Percentiles rank a stretch among this genome's conserved stretches.
Conservation (phyloP, 2,888 invertebrate genomes). For the Lasioglossum calceatum region DNA sequence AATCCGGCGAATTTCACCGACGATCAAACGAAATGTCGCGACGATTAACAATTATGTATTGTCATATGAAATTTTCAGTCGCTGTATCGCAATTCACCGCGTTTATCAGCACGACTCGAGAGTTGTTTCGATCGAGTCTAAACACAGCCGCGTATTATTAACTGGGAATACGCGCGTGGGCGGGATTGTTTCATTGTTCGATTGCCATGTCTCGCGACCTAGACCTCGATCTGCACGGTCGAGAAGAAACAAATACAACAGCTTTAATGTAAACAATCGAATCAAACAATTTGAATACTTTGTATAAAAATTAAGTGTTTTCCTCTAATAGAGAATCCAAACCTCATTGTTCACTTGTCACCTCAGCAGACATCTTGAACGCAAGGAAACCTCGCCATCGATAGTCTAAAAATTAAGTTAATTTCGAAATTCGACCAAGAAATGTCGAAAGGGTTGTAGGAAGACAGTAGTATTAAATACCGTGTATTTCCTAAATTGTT, state of each 20-base stretch:
- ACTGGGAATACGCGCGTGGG: slow-evolving; percentile 64
- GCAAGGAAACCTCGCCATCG: too few species aligned
- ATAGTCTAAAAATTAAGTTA: not conserved
- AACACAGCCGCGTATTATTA: slow-evolving; percentile 59
- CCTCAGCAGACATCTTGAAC: too few species aligned
- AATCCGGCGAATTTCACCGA: not conserved
- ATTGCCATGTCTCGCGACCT: slow-evolving; percentile 54
- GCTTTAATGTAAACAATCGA: too few species aligned
- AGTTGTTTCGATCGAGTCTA: slow-evolving; percentile 54
- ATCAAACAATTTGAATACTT: too few species aligned
- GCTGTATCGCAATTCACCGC: slow-evolving; percentile 24
- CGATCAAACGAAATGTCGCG: not conserved
- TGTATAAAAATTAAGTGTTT: too few species aligned
- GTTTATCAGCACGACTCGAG: slow-evolving; percentile 38
- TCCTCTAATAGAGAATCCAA: too few species aligned
- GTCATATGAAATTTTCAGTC: slow-evolving; percentile 23
- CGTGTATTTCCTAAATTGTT: not conserved
- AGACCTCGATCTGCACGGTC: slow-evolving; percentile 57
- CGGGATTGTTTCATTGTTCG: slow-evolving; percentile 41
- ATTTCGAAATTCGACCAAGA: not conserved
- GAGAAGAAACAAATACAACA: not conserved
- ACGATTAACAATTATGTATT: slow-evolving; percentile 10
- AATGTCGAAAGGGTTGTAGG: not conserved
- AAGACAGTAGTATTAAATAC: not conserved
- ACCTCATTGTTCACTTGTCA: too few species aligned